phyloP scores from a whole-genome alignment of 37 sponge, comb jelly and placozoan genomes.

The Halisarca cf. caerulea region DNA sequence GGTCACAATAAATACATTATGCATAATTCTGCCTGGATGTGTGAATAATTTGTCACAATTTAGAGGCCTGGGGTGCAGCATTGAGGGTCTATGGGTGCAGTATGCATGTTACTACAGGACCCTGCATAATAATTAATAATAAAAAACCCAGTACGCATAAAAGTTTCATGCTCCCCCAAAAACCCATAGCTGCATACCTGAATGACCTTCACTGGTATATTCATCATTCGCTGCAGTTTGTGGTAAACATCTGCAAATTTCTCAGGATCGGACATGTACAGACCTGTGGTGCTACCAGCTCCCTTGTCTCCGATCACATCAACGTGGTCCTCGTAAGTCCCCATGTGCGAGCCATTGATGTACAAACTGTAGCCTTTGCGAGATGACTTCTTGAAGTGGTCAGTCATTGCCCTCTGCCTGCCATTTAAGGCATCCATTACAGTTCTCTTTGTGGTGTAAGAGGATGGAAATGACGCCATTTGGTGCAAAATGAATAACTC shows the following conservation, averaged over 20 bases:
- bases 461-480: not conserved
- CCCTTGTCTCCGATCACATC: constrained; percentile 10
- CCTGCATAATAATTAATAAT: no score
- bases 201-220: not conserved
- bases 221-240: not conserved
- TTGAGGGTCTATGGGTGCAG: no score
- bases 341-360: not conserved
- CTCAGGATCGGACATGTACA: not conserved
- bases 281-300: constrained; percentile 6
- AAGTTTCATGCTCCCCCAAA: no score
- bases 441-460: not conserved
- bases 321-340: not conserved
- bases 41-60: no score
- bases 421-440: not conserved
- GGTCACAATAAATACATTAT: no score
- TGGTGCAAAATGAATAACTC: not conserved
- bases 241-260: not conserved
- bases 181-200: no score
- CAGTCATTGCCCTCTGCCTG: not conserved
- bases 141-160: no score
- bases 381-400: not conserved
- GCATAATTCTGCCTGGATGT: no score
- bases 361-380: constrained; percentile 17
- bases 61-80: no score
- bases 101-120: no score